Conservation (phyloP, 2,113 vertebrate genomes). For the Pteropus alecto region DNA sequence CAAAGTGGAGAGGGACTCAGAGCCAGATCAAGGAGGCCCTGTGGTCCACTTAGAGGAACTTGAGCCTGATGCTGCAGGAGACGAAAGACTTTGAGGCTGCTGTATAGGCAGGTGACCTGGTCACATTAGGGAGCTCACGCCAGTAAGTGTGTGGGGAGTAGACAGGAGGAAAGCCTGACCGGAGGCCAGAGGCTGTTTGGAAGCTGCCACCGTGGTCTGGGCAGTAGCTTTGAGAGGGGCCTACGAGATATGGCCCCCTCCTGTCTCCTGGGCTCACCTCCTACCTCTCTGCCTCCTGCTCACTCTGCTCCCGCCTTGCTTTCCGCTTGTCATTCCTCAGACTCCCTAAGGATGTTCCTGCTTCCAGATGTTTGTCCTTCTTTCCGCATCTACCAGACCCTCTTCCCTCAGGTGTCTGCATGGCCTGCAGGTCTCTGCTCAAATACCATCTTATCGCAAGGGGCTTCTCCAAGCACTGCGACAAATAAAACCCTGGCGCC, state of each 20-base stretch:
- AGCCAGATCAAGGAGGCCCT: not conserved
- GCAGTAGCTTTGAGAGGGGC: too few relatives aligned
- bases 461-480: not conserved
- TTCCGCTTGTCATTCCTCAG: not conserved
- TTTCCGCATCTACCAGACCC: not conserved
- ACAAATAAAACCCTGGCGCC: not conserved
- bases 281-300: not conserved
- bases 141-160: not conserved
- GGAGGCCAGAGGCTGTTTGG: too few relatives aligned
- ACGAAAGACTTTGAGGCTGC: not conserved
- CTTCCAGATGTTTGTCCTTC: not conserved
- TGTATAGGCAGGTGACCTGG: not conserved
- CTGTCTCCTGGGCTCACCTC: not conserved
- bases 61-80: not conserved
- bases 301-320: not conserved
- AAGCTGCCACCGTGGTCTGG: accelerated
- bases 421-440: not conserved
- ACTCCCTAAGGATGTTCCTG: not conserved
- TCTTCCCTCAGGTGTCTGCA: not conserved
- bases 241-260: not conserved
- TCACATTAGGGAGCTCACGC: not conserved
- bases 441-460: not conserved
- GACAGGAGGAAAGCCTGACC: not conserved
- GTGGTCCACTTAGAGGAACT: not conserved
- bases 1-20: not conserved